These are phyloP conservation scores for Odontocolon sp. DNA, from an alignment of 2,888 invertebrate species.

Conservation along the genomic window DNA sequence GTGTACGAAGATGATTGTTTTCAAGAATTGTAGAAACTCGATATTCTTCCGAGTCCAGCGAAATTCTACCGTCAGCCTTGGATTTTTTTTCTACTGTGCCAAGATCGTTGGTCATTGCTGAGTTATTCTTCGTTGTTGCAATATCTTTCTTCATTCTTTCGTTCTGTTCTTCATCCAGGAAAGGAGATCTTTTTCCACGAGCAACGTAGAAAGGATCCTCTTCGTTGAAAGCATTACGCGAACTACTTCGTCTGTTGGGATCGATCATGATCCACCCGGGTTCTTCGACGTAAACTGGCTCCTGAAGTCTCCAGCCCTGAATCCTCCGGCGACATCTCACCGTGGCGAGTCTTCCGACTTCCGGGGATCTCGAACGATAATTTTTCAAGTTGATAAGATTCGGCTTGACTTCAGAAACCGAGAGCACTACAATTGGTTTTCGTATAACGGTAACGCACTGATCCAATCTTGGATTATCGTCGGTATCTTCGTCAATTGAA, in stretches of 20 bases:
- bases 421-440: not conserved
- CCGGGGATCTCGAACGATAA: not conserved
- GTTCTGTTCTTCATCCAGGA: not conserved
- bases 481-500: not conserved
- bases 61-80: too few species aligned
- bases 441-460: constrained; percentile 2
- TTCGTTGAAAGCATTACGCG: not conserved
- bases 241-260: constrained; percentile 21
- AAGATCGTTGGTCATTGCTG: too few species aligned
- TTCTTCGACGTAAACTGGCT: constrained; percentile 70
- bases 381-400: not conserved
- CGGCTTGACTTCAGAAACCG: not conserved
- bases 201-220: constrained; percentile 70
- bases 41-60: not conserved
- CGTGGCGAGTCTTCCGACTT: not conserved
- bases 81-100: too few species aligned
- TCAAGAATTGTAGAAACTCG: not conserved
- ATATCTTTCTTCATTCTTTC: not conserved
- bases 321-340: constrained; percentile 43
- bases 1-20: not conserved
- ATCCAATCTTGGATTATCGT: not conserved
- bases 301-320: constrained; percentile 59
- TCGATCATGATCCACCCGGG: constrained; percentile 67
- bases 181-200: constrained; percentile 64
- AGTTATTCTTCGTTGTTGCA: not conserved